phyloP scores from a whole-genome alignment of 2,888 invertebrate genomes.

The Plagodis dolabraria region DNA sequence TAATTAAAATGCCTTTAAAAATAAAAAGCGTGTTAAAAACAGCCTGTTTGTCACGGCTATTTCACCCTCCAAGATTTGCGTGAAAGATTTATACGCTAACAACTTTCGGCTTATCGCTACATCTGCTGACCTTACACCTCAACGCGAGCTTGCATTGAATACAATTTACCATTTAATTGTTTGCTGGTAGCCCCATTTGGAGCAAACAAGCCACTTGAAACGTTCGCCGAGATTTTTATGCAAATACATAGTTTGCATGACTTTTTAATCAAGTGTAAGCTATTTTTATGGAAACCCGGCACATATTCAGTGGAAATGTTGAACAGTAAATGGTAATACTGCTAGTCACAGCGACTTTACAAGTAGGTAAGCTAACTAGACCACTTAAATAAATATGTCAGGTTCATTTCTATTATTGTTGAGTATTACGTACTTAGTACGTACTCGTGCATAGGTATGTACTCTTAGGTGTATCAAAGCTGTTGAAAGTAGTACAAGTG shows the following conservation, averaged over 20 bases:
- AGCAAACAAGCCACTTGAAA: slow-evolving; percentile 17
- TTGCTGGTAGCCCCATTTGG: slow-evolving; percentile 12
- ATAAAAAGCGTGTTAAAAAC: slow-evolving; percentile 33
- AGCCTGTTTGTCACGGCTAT: slow-evolving; percentile 52
- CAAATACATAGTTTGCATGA: slow-evolving; percentile 30
- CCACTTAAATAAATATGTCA: not conserved
- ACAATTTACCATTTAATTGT: slow-evolving; percentile 22
- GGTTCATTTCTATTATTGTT: too few species aligned
- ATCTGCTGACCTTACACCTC: slow-evolving; percentile 61
- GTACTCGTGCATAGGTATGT: too few species aligned
- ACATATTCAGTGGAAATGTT: slow-evolving; percentile 8
- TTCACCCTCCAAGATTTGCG: slow-evolving; percentile 51
- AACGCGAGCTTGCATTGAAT: slow-evolving; percentile 41
- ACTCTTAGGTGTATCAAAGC: too few species aligned
- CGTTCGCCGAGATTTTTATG: slow-evolving; percentile 34
- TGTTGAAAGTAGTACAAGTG: too few species aligned
- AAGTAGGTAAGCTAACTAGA: not conserved
- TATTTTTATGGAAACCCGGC: slow-evolving; percentile 21
- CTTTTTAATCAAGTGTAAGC: slow-evolving; percentile 28
- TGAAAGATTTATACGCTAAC: slow-evolving; percentile 69
- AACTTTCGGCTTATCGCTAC: slow-evolving; percentile 52
- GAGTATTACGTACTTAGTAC: too few species aligned
- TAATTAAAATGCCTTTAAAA: slow-evolving; percentile 5
- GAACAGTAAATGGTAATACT: slow-evolving; percentile 4
- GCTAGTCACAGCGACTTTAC: slow-evolving; percentile 8